Evolutionary conservation across 64 coral and sea anemone genomes (phyloP).

Genomic region (Actinia equina): DNA sequence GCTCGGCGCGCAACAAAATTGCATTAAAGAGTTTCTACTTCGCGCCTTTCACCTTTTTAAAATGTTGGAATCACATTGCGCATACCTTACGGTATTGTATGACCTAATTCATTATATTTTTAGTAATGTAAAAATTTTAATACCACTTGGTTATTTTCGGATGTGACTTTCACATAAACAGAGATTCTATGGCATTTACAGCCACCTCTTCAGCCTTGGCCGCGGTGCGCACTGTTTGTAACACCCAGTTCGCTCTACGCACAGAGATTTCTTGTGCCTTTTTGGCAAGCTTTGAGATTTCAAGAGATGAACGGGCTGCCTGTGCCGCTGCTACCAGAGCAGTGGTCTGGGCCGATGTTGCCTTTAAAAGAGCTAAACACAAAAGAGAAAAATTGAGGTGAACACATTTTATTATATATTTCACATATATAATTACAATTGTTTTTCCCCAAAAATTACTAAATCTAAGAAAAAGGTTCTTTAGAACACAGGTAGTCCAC

Average conservation of each 20-base stretch:
- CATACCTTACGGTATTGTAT: background rate
- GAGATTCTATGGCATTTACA: conserved; percentile 85
- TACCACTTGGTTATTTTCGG: background rate
- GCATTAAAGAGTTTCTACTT: too few species aligned
- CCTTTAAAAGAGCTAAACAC: conserved; percentile 63
- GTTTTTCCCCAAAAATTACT: too few species aligned
- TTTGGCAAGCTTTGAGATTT: conserved; percentile 74
- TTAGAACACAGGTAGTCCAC: background rate
- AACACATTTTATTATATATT: too few species aligned
- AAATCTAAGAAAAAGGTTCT: background rate
- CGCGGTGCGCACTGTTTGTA: conserved; percentile 75
- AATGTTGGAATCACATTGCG: background rate
- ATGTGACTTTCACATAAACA: conserved; percentile 60
- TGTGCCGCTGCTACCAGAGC: conserved; percentile 88
- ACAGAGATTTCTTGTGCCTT: conserved; percentile 91
- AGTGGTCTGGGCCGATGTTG: conserved; percentile 91
- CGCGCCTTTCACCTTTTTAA: background rate
- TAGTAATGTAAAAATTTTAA: background rate
- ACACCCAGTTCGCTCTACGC: conserved; percentile 70
- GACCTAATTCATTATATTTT: background rate
- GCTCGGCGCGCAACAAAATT: too few species aligned
- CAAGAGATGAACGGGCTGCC: conserved; percentile 82
- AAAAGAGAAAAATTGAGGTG: background rate
- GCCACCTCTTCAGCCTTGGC: conserved; percentile 92
- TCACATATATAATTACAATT: too few species aligned